Evolutionary conservation across 1,140 invertebrate species (phyloP), one percentile per base, ranked within the genome.

Genomic region (Anagrus nilaparvatae): DNA sequence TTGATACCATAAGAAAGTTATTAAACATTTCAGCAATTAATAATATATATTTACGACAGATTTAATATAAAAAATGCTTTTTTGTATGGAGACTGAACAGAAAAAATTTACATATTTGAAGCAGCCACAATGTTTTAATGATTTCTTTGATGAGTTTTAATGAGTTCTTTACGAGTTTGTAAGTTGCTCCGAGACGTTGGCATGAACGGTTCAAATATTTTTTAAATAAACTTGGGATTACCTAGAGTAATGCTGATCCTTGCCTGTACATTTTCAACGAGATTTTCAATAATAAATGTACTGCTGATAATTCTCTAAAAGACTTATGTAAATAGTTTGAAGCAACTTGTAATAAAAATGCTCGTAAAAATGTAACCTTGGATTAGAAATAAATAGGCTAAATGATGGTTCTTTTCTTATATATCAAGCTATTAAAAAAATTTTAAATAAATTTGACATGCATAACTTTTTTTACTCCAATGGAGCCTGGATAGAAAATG

Each of bases 61-160:
- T 50, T 59, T 17, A 59, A 63, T 43, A 47, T 65, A 8, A 50
- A 52, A 46, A 56, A 48, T 6, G 60, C 59, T 3, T 64, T 62
- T 45, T 46, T 64, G 12, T 52, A 63, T 40, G 54, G 56, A n/a
- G 25, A 47, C 5, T 35, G 64, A 34, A 41, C 62, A 0, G 56
- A 64, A 40, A 42, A 51, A 18, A 46, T 62, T 2, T 61, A 49
- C 32, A 60, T n/a, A n/a, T n/a, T n/a, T 67, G 53, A 29, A 56
- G 23, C 52, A 60, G 40, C 59, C 63, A 8, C 39, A 61, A 33
- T 55, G 53, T 21, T 53, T 46, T 32, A 21, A 28, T 16, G 42
- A 50, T 21, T n/a, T n/a, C n/a, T n/a, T n/a, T n/a, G n/a, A n/a
- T n/a, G n/a, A n/a, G n/a, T n/a, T n/a, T n/a, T n/a, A n/a, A n/a